Percentiles rank a stretch among this genome's conserved stretches.
Evolutionary conservation across 2,888 invertebrate species (phyloP).

Genomic region (Phytoseiulus persimilis): DNA sequence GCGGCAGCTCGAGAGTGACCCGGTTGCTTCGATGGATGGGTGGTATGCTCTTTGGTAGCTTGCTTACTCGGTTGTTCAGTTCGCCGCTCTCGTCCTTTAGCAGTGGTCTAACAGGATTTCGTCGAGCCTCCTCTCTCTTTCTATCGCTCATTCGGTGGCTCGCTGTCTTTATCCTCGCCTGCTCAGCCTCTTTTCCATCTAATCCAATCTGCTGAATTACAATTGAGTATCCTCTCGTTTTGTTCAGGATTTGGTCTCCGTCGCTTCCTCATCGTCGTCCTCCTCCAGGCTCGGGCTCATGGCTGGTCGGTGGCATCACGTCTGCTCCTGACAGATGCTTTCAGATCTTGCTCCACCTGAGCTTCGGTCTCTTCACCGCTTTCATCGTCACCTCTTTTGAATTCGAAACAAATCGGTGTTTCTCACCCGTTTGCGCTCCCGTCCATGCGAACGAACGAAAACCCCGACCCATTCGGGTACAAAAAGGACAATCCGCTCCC

Average conservation of each 20-base stretch:
- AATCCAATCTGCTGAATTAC: conserved; percentile 38
- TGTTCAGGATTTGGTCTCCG: neutral
- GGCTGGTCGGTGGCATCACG: neutral
- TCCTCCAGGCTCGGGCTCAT: neutral
- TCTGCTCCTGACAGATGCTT: neutral
- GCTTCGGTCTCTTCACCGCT: neutral
- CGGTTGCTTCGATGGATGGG: neutral
- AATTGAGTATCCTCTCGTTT: conserved; percentile 33
- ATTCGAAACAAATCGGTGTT: neutral
- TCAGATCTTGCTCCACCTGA: neutral
- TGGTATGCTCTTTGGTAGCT: neutral
- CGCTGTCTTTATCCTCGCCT: neutral
- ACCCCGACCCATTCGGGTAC: too few relatives aligned
- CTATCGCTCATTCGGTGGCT: neutral
- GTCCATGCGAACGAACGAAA: too few relatives aligned
- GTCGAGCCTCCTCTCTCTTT: neutral
- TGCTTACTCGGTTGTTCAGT: neutral
- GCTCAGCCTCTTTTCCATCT: conserved; percentile 32
- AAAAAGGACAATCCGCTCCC: too few relatives aligned
- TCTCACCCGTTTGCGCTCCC: neutral
- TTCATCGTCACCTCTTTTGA: neutral
- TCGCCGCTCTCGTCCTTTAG: neutral
- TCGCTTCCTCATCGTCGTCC: neutral
- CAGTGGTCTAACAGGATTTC: conserved; percentile 28
- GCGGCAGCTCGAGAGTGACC: neutral